Conservation (phyloP, 2,113 vertebrate species). For the Ictalurus furcatus region DNA sequence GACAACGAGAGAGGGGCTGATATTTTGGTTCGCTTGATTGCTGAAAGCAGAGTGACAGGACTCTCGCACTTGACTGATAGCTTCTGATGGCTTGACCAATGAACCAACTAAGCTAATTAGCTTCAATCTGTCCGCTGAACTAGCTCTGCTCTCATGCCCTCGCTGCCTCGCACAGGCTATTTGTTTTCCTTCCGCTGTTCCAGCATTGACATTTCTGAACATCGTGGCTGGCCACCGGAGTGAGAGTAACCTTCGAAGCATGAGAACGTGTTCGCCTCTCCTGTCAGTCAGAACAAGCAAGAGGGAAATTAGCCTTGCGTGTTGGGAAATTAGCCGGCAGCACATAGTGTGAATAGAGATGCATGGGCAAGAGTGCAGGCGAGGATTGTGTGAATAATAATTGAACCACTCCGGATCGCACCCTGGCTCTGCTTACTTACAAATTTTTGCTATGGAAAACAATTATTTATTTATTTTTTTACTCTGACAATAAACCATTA, state of each 20-base stretch:
- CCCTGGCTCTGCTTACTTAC: neutral
- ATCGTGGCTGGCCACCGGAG: slow-evolving; percentile 58
- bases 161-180: slow-evolving; percentile 53
- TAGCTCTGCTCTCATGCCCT: neutral
- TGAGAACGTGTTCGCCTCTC: slow-evolving; percentile 5
- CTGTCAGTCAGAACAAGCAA: neutral
- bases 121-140: slow-evolving; percentile 60
- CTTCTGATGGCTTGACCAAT: slow-evolving; percentile 67
- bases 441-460: neutral
- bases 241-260: slow-evolving; percentile 29
- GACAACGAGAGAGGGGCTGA: slow-evolving; percentile 11
- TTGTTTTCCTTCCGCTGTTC: slow-evolving; percentile 57
- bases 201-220: slow-evolving; percentile 53
- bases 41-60: slow-evolving; percentile 41
- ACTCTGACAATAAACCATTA: neutral
- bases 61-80: slow-evolving; percentile 55
- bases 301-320: slow-evolving; percentile 57
- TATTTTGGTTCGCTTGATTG: slow-evolving; percentile 28
- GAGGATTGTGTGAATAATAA: slow-evolving; percentile 19
- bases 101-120: slow-evolving; percentile 63
- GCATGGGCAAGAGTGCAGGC: neutral
- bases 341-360: neutral
- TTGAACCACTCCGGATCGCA: slow-evolving; percentile 15
- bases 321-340: slow-evolving; percentile 59
- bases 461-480: too few species aligned